Conservation (phyloP, 2,888 invertebrate species). For the Thymelicus lineola region DNA sequence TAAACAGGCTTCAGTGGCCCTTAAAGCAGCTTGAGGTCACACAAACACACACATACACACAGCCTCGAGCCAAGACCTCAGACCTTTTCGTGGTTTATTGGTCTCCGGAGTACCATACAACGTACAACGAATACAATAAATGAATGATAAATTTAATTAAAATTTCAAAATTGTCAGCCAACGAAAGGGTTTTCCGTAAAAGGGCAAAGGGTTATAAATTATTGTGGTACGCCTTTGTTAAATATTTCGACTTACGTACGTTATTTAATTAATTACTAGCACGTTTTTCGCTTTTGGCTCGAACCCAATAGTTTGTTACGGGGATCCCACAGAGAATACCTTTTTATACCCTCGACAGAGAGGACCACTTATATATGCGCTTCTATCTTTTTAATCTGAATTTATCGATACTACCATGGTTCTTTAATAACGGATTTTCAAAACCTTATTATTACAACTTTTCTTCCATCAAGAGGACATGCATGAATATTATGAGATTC, state of each 20-base stretch:
- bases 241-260: not conserved
- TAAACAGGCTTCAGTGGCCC: not conserved
- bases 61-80: conserved; percentile 12
- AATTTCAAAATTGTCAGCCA: conserved; percentile 17
- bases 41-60: not conserved
- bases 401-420: no score
- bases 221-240: not conserved
- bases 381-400: no score
- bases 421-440: no score
- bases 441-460: no score
- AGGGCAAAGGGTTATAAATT: conserved; percentile 2
- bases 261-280: not conserved
- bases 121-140: conserved; percentile 9
- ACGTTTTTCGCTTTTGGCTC: not conserved
- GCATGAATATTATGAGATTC: no score
- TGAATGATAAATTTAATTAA: conserved; percentile 30
- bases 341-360: no score
- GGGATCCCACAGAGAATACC: no score
- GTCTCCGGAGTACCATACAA: conserved; percentile 19
- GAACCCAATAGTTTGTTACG: no score
- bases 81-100: conserved; percentile 17
- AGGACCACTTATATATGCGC: no score
- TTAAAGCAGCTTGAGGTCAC: conserved; percentile 28
- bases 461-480: no score
- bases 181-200: conserved; percentile 16